phyloP scores from a whole-genome alignment of 2,888 invertebrate species.

The Eledone cirrhosa region DNA sequence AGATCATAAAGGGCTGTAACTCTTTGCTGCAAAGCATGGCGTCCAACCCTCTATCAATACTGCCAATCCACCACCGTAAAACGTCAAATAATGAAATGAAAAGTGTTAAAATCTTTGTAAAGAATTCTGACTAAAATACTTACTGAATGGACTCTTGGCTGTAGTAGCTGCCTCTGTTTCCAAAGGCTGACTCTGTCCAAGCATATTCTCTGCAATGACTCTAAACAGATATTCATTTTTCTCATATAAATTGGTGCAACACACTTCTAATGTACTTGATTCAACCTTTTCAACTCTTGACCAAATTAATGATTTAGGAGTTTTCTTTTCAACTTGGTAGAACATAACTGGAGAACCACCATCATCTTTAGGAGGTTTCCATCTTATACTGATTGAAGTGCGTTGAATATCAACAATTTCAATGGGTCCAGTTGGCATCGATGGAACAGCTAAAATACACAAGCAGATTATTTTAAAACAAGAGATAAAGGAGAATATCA shows the following conservation, averaged over 20 bases:
- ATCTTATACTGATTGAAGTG: constrained; percentile 80
- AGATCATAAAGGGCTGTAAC: no score
- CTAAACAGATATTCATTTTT: constrained; percentile 91
- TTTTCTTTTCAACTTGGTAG: constrained; percentile 72
- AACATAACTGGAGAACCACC: constrained; percentile 56
- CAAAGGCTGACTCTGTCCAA: constrained; percentile 91
- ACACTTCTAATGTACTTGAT: constrained; percentile 38
- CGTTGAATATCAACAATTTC: constrained; percentile 82
- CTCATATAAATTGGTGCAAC: constrained; percentile 43
- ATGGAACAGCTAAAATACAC: constrained; percentile 77
- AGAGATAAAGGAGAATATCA: no score
- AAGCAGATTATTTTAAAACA: neutral
- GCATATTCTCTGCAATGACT: constrained; percentile 85
- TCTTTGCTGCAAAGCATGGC: no score
- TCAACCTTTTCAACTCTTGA: constrained; percentile 73
- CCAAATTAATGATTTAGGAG: constrained; percentile 80
- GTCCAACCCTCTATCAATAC: no score
- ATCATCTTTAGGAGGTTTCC: constrained; percentile 58
- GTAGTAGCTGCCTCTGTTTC: constrained; percentile 64
- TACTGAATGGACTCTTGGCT: constrained; percentile 50
- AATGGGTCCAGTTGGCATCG: constrained; percentile 83
- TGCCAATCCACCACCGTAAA: no score
- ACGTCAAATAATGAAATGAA: neutral
- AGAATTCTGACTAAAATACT: constrained; percentile 30
- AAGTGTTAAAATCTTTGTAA: neutral